Percentiles rank a stretch among this genome's conserved stretches.
phyloP scores from a whole-genome alignment of 2,797 vertebrate genomes.

The Neosalanx taihuensis region DNA sequence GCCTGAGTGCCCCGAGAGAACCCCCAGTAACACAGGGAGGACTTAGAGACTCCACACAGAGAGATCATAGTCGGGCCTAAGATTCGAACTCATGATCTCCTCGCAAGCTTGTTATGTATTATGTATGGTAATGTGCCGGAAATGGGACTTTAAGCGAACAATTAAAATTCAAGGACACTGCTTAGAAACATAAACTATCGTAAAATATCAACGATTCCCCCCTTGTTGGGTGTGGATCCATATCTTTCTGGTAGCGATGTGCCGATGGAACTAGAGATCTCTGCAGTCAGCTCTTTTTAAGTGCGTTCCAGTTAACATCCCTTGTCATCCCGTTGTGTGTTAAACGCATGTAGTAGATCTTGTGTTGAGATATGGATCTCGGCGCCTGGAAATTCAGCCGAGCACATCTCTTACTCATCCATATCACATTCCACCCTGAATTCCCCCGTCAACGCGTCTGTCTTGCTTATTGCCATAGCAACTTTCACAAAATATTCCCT shows the following conservation, averaged over 20 bases:
- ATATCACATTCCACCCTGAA: constrained; percentile 31
- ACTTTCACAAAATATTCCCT: constrained; percentile 46
- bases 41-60: no score
- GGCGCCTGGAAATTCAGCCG: constrained; percentile 43
- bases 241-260: constrained; percentile 30
- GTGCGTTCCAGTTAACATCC: constrained; percentile 27
- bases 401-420: constrained; percentile 50
- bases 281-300: constrained; percentile 34
- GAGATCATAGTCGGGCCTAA: no score
- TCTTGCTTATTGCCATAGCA: constrained; percentile 52
- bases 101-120: no score
- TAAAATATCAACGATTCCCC: constrained; percentile 43
- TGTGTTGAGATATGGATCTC: constrained; percentile 49
- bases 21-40: no score
- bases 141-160: constrained; percentile 25
- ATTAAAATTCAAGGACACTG: constrained; percentile 27
- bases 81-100: no score
- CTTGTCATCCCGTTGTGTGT: constrained; percentile 26
- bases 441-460: constrained; percentile 36
- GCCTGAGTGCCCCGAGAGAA: no score
- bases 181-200: constrained; percentile 36
- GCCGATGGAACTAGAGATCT: constrained; percentile 38
- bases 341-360: constrained; percentile 42
- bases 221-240: constrained; percentile 13
- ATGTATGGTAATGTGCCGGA: constrained; percentile 23